Evolutionary conservation across 2,797 vertebrate species (phyloP).

Genomic region (Hozukius guyotensis): DNA sequence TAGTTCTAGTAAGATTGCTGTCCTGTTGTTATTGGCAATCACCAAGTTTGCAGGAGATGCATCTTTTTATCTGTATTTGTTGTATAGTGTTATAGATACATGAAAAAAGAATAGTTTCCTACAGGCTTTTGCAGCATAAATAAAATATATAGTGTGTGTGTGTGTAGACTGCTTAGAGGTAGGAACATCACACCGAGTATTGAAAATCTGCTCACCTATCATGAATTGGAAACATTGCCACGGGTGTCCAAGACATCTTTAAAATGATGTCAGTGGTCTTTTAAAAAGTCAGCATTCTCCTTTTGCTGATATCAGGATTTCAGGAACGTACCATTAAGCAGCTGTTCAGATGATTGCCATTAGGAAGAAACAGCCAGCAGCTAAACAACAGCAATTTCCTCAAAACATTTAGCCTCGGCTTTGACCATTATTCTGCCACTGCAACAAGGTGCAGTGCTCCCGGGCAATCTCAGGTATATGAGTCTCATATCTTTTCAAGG

Average conservation of each 20-base stretch:
- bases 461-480: neutral
- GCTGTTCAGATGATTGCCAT: slow-evolving; percentile 51
- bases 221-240: slow-evolving; percentile 10
- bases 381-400: slow-evolving; percentile 48
- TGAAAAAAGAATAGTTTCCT: neutral
- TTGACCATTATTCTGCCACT: slow-evolving; percentile 41
- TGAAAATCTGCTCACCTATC: slow-evolving; percentile 22
- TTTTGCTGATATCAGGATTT: slow-evolving; percentile 57
- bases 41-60: neutral
- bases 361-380: slow-evolving; percentile 43
- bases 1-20: neutral
- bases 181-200: neutral
- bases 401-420: slow-evolving; percentile 31
- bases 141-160: slow-evolving; percentile 10
- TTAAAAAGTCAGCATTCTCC: slow-evolving; percentile 43
- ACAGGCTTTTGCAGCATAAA: slow-evolving; percentile 4
- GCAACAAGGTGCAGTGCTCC: slow-evolving; percentile 22
- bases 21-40: neutral
- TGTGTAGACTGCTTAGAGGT: neutral
- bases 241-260: slow-evolving; percentile 25
- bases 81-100: neutral
- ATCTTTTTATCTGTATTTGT: neutral
- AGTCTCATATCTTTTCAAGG: slow-evolving; percentile 4
- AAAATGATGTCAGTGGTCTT: slow-evolving; percentile 3
- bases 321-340: slow-evolving; percentile 48